Conservation (phyloP, 2,113 vertebrate species). For the Hylia prasina region DNA sequence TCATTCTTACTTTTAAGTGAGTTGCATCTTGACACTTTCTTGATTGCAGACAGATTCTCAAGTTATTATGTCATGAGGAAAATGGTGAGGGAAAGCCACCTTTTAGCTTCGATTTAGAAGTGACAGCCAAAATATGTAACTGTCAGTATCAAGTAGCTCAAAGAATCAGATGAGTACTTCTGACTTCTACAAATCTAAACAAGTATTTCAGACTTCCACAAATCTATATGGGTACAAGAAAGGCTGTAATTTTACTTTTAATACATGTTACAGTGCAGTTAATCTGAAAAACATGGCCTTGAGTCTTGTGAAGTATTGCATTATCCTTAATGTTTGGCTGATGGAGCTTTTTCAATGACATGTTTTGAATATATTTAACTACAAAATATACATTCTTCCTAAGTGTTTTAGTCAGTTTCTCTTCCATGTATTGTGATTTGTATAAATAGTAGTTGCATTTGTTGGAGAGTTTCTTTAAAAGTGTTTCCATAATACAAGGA, state of each 20-base stretch:
- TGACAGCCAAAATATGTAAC: background rate
- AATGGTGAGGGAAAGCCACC: background rate
- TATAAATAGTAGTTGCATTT: background rate
- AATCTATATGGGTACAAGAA: background rate
- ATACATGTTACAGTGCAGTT: background rate
- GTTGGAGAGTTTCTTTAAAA: background rate
- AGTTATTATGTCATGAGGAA: background rate
- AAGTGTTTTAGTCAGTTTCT: background rate
- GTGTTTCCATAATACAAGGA: background rate
- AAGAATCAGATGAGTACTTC: background rate
- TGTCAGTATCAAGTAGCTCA: background rate
- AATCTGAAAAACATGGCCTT: background rate
- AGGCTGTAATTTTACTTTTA: background rate
- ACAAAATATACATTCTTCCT: background rate
- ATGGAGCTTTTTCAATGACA: background rate
- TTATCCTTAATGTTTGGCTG: background rate
- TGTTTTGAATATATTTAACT: background rate
- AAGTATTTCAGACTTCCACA: rapidly evolving
- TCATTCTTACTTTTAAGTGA: background rate
- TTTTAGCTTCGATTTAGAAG: background rate
- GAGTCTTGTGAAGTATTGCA: background rate
- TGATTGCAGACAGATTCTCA: background rate
- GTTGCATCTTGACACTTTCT: background rate
- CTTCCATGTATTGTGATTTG: background rate
- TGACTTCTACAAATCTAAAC: background rate